Evolutionary conservation across 2,113 vertebrate species (phyloP), one percentile per base, ranked within the genome.

Genomic region (Cyphomyrus discorhynchus): DNA sequence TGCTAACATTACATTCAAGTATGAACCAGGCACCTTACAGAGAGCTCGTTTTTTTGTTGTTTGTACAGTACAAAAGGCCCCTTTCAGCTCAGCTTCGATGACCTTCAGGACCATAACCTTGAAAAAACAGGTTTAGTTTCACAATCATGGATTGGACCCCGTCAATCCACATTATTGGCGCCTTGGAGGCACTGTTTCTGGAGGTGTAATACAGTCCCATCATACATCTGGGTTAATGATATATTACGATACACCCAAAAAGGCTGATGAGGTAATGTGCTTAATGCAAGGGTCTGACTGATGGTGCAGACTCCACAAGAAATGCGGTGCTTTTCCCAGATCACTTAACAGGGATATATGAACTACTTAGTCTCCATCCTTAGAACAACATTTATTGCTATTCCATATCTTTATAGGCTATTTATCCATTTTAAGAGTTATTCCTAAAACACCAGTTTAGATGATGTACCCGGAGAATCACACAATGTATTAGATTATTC

Each of bases 401-500:
- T 94, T 92, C 87, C 94, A 82, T 94, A 90, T 93, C 46, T 93
- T 95, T 84, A 91, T 91, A 93, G 92, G 90, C 93, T 91, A 94
- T 91, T 83, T 89, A 92, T 94, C 90, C 27, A 56, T 93, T 93
- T 93, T 94, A 92, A 91, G 94, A 93, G 91, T 92, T 90, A n/a
- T 83, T 89, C 84, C 89, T 93, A 92, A 91, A 91, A 92, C 93
- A 90, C 19, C 90, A 94, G 94, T 95, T 94, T 89, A 94, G 92
- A 93, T 95, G 94, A 96, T 92, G 91, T 92, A 95, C 97, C 93
- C 92, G 91, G 94, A 95, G 94, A 93, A 92, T 94, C 92, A 94
- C 93, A 94, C 94, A 95, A 96, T 94, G 96, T 93, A 93, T 96
- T 94, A 95, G 92, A 95, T 96, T 94, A 95, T 93, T 96, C 92